Evolutionary conservation across 2,797 vertebrate species (phyloP), one percentile per base, ranked within the genome.

Genomic region (Argentina silus): DNA sequence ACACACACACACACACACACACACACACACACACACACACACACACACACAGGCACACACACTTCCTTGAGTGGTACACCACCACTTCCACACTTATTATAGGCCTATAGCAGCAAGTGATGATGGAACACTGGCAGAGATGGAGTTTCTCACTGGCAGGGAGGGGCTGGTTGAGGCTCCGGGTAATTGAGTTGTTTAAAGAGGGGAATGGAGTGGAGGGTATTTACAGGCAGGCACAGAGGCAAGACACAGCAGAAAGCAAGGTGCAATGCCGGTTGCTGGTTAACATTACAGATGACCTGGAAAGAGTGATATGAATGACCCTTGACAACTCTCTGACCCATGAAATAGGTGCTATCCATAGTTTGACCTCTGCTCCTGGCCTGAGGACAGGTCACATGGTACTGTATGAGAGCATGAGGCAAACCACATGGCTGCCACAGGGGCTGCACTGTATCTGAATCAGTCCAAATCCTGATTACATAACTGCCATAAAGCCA

Each of bases 111-210:
- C 70, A 56, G 19, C 8, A 60, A 53, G 21, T 27, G 44, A 67
- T 74, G 55, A 74, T 47, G 55, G 56, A 48, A 55, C 53, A 60
- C 64, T 67, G 64, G 17, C 36, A 9, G 23, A 67, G 55, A 48
- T 19, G 27, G 23, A 42, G 72, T 21, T 45, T 15, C 21, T 67
- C 42, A 23, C 8, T 50, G 42, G 36, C 51, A 60, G 44, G 19
- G 23, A 57, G 42, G 47, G 42, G 23, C 47, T 72, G 17, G n/a
- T 45, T 11, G 21, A 42, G 14, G 45, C 53, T 60, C 15, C 5
- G 36, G 61, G 64, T 73, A 67, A 67, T 60, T 48, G 72, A 67
- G 50, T 67, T 67, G 55, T 47, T 60, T 11, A 55, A 51, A 64
- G 48, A 45, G 56, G 48, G 45, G 36, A 45, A 45, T 14, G 42